A percentile compares a stretch with the other conserved stretches of the same genome.
phyloP scores from a whole-genome alignment of 2,797 vertebrate genomes.

The Chelmon rostratus region DNA sequence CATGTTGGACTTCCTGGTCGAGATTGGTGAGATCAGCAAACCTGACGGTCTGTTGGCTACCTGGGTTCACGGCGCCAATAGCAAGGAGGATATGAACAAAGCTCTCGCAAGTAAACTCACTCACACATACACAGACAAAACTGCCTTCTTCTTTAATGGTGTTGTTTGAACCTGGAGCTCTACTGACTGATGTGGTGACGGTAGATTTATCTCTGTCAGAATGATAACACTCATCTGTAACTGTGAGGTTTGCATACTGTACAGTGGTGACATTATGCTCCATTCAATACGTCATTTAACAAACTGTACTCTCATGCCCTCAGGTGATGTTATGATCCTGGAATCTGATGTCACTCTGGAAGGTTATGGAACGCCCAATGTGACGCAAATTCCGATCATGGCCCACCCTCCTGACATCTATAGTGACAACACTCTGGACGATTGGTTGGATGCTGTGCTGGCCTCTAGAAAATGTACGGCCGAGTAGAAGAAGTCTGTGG shows the following conservation, averaged over 20 bases:
- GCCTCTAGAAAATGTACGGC: constrained; percentile 84
- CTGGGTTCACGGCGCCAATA: constrained; percentile 90
- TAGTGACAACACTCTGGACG: constrained; percentile 89
- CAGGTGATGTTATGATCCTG: constrained; percentile 85
- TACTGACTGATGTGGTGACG: background rate
- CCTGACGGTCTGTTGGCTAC: constrained; percentile 86
- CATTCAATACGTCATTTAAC: background rate
- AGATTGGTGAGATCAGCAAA: constrained; percentile 78
- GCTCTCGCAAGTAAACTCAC: constrained; percentile 84
- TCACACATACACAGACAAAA: background rate
- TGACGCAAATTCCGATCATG: constrained; percentile 89
- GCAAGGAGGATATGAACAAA: constrained; percentile 81
- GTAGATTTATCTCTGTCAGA: background rate
- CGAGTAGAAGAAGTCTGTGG: background rate
- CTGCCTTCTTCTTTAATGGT: background rate
- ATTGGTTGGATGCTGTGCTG: constrained; percentile 89
- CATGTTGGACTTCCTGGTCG: constrained; percentile 89
- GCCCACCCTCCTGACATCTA: constrained; percentile 88
- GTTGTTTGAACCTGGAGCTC: background rate
- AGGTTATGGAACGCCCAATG: constrained; percentile 81
- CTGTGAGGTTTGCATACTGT: background rate
- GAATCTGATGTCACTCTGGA: constrained; percentile 89
- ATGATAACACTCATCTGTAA: background rate
- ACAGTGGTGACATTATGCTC: background rate
- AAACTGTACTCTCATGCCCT: background rate